phyloP scores from a whole-genome alignment of 2,113 vertebrate genomes.

The Plotosus lineatus region DNA sequence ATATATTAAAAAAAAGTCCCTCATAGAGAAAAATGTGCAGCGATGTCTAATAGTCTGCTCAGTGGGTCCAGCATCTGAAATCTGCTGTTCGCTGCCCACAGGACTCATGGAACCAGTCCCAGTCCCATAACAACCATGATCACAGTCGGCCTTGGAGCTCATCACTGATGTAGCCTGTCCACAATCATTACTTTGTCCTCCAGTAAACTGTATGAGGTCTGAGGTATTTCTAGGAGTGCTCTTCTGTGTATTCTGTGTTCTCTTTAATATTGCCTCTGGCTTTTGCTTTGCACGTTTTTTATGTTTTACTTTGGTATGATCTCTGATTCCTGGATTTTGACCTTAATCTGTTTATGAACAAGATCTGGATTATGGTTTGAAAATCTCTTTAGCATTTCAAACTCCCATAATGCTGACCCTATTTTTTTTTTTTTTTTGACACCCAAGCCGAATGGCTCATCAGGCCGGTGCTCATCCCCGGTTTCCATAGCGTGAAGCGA shows the following conservation, averaged over 20 bases:
- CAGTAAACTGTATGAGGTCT: background rate
- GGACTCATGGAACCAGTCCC: background rate
- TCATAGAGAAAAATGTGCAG: no score
- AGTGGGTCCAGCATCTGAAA: background rate
- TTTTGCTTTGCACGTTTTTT: background rate
- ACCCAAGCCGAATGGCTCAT: no score
- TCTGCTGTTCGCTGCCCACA: no score
- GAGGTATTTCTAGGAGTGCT: background rate
- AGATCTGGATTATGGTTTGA: background rate
- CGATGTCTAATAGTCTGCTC: background rate
- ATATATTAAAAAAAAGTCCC: no score
- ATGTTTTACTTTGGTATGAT: background rate
- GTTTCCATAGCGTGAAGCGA: no score
- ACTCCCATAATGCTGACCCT: background rate
- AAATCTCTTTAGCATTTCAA: background rate
- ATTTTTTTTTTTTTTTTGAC: no score
- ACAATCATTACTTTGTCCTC: background rate
- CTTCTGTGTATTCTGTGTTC: background rate
- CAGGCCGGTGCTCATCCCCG: no score
- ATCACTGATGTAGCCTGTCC: background rate
- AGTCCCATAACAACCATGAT: background rate
- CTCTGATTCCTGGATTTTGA: background rate
- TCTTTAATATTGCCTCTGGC: background rate
- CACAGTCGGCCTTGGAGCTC: background rate
- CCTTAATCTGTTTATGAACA: background rate